Percentiles rank a stretch among this genome's conserved stretches.
These are phyloP conservation scores for Drosophila pandora DNA, from an alignment of 1,140 invertebrate genomes.

Conservation along the genomic window DNA sequence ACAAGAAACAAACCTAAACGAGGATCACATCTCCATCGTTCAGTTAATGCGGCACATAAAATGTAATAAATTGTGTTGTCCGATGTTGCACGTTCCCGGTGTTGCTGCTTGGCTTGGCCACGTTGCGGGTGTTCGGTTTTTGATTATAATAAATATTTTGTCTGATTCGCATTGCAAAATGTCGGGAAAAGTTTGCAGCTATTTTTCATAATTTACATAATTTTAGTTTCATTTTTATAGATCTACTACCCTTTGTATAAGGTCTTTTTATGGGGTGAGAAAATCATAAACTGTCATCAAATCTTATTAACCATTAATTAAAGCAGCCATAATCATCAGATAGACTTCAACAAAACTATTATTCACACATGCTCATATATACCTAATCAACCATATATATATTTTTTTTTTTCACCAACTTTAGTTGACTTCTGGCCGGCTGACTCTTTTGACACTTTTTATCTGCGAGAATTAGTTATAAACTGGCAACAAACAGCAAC, in stretches of 20 bases:
- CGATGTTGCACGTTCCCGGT: slow-evolving; percentile 41
- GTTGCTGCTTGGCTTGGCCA: slow-evolving; percentile 8
- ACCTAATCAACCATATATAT: slow-evolving; percentile 20
- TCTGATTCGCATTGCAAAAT: slow-evolving; percentile 68
- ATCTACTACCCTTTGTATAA: neutral
- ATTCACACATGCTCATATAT: slow-evolving; percentile 40
- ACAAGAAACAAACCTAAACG: slow-evolving; percentile 43
- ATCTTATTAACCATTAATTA: slow-evolving; percentile 45
- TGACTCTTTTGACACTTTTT: slow-evolving; percentile 63
- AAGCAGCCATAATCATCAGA: slow-evolving; percentile 7
- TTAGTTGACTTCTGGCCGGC: slow-evolving; percentile 53
- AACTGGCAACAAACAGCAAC: slow-evolving; percentile 16
- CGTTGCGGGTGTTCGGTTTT: slow-evolving; percentile 66
- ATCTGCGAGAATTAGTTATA: slow-evolving; percentile 62
- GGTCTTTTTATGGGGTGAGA: too few species aligned
- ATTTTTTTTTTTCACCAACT: slow-evolving; percentile 39
- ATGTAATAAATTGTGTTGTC: slow-evolving; percentile 77
- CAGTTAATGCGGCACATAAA: slow-evolving; percentile 74
- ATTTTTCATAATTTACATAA: slow-evolving; percentile 64
- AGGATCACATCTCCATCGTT: slow-evolving; percentile 74
- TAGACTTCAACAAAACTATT: slow-evolving; percentile 34
- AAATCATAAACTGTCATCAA: slow-evolving; percentile 38
- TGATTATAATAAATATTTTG: slow-evolving; percentile 80
- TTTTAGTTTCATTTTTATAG: slow-evolving; percentile 19
- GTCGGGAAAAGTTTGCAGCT: slow-evolving; percentile 14